Base-by-base conservation (phyloP, 2,797 vertebrate genomes). In the Xenopus petersii region DNA sequence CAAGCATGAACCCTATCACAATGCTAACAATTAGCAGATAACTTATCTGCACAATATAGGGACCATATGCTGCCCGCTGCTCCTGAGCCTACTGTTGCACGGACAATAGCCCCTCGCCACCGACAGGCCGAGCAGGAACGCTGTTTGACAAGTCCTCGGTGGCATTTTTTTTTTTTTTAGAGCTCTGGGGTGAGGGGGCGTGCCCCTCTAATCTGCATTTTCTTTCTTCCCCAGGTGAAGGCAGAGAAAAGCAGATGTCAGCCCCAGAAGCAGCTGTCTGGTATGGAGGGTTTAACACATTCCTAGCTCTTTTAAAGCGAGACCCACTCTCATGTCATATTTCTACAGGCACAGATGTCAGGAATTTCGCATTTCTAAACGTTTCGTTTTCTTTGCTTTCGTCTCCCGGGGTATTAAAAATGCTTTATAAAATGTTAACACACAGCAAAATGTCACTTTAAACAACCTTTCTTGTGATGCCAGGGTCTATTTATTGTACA, bases 161-260 rank as follows among this genome's bases (percentile, higher is more conserved):
- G 90, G 92, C 91, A 83, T 87, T 86, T 86, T 84, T 81, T 83
- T 83, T 84, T 82, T 21, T 21, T 21, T 21, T 21, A 21, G 21
- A 21, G 21, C 21, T 21, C 21, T 21, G 21, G 21, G 21, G 84
- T 73, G 85, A 87, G 86, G 87, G 89, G 87, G 89, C 84, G 82
- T 88, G 89, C 86, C 88, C 75, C 82, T 81, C 88, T 12, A 93
- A 21, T 21, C 21, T 21, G 21, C 21, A 21, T 94, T 92, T 89
- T 84, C 82, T 86, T 90, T 84, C 61, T 85, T 89, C 89, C 94
- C 94, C 95, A 97, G 95, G 96, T 97, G 95, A 95, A 94, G 82
- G 88, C 89, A 93, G 91, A 93, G 91, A 92, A 94, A 94, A 89
- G 87, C 96, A 97, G 95, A 97, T 96, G 95, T 96, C 95, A 93